phyloP scores from a whole-genome alignment of 1,140 invertebrate species.

The Augochlora pura region DNA sequence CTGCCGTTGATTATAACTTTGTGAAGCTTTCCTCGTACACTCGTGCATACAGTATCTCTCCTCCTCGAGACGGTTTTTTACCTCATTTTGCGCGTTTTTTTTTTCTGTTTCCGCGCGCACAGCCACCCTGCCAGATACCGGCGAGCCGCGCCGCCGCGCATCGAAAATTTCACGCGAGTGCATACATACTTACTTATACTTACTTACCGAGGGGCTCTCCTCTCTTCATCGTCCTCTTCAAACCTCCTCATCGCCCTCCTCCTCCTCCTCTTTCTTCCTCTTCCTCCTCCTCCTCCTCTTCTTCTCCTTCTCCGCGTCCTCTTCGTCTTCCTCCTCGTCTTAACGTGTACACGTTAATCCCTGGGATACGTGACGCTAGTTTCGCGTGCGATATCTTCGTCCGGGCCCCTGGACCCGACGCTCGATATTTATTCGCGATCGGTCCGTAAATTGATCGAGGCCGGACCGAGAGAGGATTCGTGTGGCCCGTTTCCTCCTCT shows the following conservation, averaged over 20 bases:
- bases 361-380: slow-evolving; percentile 4
- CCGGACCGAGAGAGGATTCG: background rate
- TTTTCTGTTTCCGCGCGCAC: too few species aligned
- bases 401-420: background rate
- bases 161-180: slow-evolving; percentile 13
- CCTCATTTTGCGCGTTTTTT: background rate
- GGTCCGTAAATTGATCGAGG: slow-evolving; percentile 31
- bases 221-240: too few species aligned
- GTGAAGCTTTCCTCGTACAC: slow-evolving; percentile 19
- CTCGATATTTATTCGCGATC: slow-evolving; percentile 12
- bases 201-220: too few species aligned
- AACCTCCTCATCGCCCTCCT: too few species aligned
- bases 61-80: background rate
- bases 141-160: background rate
- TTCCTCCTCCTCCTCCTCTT: too few species aligned
- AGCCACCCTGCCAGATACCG: too few species aligned
- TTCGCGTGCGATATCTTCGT: slow-evolving; percentile 34
- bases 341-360: too few species aligned
- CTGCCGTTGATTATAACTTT: slow-evolving; percentile 37
- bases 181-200: background rate
- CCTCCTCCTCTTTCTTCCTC: too few species aligned
- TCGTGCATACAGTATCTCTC: background rate
- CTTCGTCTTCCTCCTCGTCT: too few species aligned
- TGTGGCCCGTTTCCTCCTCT: background rate
- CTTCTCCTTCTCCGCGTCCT: too few species aligned